These are phyloP conservation scores for Trochalopteron elliotii DNA, from an alignment of 2,113 vertebrate genomes.

Conservation along the genomic window DNA sequence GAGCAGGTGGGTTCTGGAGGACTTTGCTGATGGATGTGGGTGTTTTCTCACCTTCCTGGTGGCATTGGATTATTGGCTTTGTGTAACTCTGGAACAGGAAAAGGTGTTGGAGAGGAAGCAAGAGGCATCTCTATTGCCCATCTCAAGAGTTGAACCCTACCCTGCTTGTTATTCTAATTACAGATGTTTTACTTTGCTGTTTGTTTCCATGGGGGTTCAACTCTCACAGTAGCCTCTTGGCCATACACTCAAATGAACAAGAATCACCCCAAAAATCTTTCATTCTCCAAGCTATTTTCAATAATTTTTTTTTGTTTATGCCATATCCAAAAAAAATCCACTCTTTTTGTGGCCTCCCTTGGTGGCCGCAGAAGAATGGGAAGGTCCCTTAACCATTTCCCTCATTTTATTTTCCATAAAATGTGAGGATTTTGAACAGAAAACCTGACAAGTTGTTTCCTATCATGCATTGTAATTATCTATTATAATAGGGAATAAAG, in stretches of 20 bases:
- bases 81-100: neutral
- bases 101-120: neutral
- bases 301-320: neutral
- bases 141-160: neutral
- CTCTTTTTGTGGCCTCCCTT: neutral
- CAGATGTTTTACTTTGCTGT: neutral
- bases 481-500: slow-evolving; percentile 65
- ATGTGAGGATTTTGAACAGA: neutral
- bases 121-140: neutral
- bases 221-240: neutral
- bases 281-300: neutral
- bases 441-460: slow-evolving; percentile 62
- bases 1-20: neutral
- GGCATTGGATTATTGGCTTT: neutral
- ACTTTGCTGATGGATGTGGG: neutral
- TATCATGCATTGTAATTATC: slow-evolving; percentile 67
- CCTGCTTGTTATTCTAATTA: neutral
- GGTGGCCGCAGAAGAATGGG: neutral
- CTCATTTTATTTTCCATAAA: neutral
- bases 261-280: neutral
- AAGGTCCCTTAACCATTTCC: neutral
- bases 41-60: neutral
- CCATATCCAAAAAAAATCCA: neutral
- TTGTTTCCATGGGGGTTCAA: neutral
- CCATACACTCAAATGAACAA: neutral